Base-by-base conservation (phyloP, 2,113 vertebrate species). In the Ictalurus punctatus region DNA sequence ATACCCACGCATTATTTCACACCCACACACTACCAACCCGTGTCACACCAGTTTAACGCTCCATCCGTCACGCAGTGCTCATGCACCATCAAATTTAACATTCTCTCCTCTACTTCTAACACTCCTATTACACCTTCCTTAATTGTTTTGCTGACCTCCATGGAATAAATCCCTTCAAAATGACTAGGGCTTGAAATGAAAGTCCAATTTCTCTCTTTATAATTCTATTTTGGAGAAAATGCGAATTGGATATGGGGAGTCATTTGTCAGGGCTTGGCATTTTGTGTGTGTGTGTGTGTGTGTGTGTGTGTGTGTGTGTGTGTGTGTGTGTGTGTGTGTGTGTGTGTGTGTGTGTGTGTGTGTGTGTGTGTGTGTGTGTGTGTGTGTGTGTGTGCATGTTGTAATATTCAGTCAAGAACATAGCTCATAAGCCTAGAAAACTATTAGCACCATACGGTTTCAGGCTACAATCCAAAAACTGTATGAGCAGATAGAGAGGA, bases 141-240 rank as follows among this genome's bases (percentile, higher is more conserved):
- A 94, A 95, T 94, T 95, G 92, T 94, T 94, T 94, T 92, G 87
- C 91, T 92, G 93, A 95, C 94, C 94, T 95, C 91, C 83, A 80
- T 84, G 89, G 92, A 87, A 89, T 87, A 93, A 90, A 48, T 87
- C 78, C 86, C 85, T 71, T 78, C 83, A 63, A 89, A 91, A 89
- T 87, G 85, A 84, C 87, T 80, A 63, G 86, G 81, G 85, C 89
- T 92, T 90, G 86, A 93, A 94, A 94, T 93, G 76, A 94, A 92
- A 90, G 92, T 93, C 92, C 92, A 91, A 89, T 94, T 93, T 93
- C 85, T 91, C 71, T 85, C 69, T 85, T 71, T 83, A 82, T 78
- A 89, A 87, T 58, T 69, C 44, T 69, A 86, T 56, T 44, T 19
- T 19, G 16, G 37, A 48, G 65, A 81, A 85, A 81, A 80, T 0